Evolutionary conservation across 2,113 vertebrate genomes (phyloP), one percentile per base, ranked within the genome.

Genomic region (Thunnus maccoyii): DNA sequence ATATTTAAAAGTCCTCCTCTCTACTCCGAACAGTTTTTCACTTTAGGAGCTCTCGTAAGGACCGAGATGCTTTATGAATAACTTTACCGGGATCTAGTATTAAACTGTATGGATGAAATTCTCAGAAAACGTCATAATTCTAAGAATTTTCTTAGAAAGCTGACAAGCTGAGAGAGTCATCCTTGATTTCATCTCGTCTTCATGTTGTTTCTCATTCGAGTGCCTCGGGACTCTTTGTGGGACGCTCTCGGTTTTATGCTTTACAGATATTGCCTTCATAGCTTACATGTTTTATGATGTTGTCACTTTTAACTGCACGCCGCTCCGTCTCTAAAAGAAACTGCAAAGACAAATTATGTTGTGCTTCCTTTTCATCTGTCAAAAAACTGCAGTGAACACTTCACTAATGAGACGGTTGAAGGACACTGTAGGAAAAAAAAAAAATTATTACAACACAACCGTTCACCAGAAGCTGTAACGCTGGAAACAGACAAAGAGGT

Each of bases 261-360:
- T 61, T 56, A 30, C 68, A 77, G 55, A 67, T 63, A 73, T 72
- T 25, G 41, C 67, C 58, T 71, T 66, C 4, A 14, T 30, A n/a
- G 20, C 54, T 51, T 65, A 51, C 71, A 80, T 65, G 82, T 68
- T 56, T 73, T 22, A 50, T 73, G 55, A 67, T 50, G 20, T 9
- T 55, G n/a, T 14, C 30, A 16, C 15, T 7, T 56, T 76, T 52
- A 8, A 32, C 10, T n/a, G 14, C 50, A 32, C 7, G 11, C 63
- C 11, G 36, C 47, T 32, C 8, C 32, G 18, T 67, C 63, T 60
- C 10, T 9, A 58, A 41, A 30, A 36, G 2, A 56, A 55, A 44
- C 41, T 5, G 65, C 65, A 72, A 32, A 58, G 68, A 65, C 15
- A 27, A 68, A 82, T 69, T n/a, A 41, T 20, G 48, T 17, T 6